Percentiles rank a stretch among this genome's conserved stretches.
Evolutionary conservation across 2,888 invertebrate genomes (phyloP).

Genomic region (Punctoribates punctum): DNA sequence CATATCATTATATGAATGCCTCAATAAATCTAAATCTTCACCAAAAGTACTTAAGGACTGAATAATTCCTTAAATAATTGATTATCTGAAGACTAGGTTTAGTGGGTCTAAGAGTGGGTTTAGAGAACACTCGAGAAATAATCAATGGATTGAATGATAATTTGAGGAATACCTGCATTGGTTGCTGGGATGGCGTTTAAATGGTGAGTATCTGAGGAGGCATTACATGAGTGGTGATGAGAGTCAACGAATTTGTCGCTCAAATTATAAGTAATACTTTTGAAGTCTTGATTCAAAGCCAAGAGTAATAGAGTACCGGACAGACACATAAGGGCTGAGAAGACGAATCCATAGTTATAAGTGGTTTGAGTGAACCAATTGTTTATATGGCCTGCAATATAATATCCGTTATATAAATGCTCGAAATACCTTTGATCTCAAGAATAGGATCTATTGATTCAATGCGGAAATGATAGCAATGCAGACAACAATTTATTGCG

Average conservation of each 20-base stretch:
- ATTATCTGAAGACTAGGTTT: neutral
- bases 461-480: too few relatives aligned
- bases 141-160: neutral
- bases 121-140: neutral
- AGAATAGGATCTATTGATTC: neutral
- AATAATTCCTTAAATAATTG: neutral
- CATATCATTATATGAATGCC: neutral
- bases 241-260: neutral
- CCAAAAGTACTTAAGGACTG: neutral
- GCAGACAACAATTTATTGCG: too few relatives aligned
- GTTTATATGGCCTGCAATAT: constrained; percentile 12
- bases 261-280: neutral
- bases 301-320: neutral
- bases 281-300: neutral
- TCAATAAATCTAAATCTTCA: neutral
- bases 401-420: neutral
- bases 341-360: constrained; percentile 14
- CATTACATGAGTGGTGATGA: constrained; percentile 6
- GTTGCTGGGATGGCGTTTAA: neutral
- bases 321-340: neutral
- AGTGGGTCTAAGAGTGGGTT: too few relatives aligned
- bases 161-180: neutral
- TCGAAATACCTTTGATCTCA: neutral
- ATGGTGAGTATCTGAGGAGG: neutral
- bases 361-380: constrained; percentile 8